These are phyloP conservation scores for Eupithecia vulgata DNA, from an alignment of 2,888 invertebrate genomes.

Conservation along the genomic window DNA sequence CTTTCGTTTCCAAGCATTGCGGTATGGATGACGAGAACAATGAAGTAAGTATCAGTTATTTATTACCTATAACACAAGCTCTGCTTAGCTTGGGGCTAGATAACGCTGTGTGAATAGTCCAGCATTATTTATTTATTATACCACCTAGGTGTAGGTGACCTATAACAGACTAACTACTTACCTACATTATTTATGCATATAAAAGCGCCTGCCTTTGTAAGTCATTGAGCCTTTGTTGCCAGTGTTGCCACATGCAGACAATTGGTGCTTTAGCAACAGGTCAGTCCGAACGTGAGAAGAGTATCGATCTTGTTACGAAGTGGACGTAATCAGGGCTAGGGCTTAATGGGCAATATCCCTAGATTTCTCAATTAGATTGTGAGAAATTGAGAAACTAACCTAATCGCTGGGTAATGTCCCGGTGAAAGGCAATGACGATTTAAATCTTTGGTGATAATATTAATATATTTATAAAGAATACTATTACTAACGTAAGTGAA, in stretches of 20 bases:
- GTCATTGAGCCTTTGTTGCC: slow-evolving; percentile 45
- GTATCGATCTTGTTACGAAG: slow-evolving; percentile 28
- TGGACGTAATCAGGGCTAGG: slow-evolving; percentile 18
- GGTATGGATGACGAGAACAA: too few species aligned
- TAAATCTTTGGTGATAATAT: too few species aligned
- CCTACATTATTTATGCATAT: slow-evolving; percentile 26
- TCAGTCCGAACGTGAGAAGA: slow-evolving; percentile 56
- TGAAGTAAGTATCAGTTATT: too few species aligned
- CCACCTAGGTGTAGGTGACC: too few species aligned
- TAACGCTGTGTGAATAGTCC: too few species aligned
- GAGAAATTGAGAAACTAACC: not conserved
- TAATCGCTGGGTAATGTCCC: not conserved
- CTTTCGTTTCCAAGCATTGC: too few species aligned
- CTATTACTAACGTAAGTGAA: too few species aligned
- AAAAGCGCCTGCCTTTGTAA: slow-evolving; percentile 30
- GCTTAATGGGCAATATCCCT: not conserved
- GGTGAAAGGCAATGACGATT: not conserved
- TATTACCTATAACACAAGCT: too few species aligned
- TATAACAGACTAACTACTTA: not conserved
- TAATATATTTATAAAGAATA: too few species aligned
- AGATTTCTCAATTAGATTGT: not conserved
- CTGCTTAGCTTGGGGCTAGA: too few species aligned
- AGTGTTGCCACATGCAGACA: slow-evolving; percentile 55
- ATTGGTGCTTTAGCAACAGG: slow-evolving; percentile 58
- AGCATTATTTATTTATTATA: too few species aligned